Conservation (phyloP, 2,797 vertebrate genomes). For the Mastacembelus armatus region DNA sequence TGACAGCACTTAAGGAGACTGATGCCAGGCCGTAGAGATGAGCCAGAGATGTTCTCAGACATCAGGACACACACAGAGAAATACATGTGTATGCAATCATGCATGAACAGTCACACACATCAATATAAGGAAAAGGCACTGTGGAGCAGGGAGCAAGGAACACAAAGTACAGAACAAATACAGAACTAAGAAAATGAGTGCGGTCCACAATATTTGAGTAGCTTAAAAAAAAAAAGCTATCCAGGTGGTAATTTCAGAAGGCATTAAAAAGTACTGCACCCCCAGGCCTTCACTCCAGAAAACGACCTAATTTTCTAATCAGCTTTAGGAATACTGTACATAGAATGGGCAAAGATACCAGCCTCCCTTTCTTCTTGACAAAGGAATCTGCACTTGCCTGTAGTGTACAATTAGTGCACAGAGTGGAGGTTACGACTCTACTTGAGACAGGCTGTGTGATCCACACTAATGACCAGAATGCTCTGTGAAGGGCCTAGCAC, state of each 20-base stretch:
- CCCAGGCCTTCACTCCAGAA: conserved; percentile 19
- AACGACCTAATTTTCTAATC: conserved; percentile 61
- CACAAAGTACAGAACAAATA: conserved; percentile 30
- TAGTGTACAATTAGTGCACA: conserved; percentile 69
- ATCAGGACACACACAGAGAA: conserved; percentile 8
- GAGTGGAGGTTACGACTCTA: conserved; percentile 50
- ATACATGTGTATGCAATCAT: conserved; percentile 12
- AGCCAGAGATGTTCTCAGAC: conserved; percentile 61
- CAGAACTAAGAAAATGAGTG: conserved; percentile 24
- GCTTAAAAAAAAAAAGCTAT: neutral
- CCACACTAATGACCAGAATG: conserved; percentile 64
- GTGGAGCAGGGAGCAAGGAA: conserved; percentile 27
- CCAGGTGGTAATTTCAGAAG: conserved; percentile 19
- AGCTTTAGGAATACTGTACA: conserved; percentile 60
- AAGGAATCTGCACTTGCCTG: conserved; percentile 58
- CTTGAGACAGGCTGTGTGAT: conserved; percentile 49
- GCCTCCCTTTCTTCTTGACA: conserved; percentile 54
- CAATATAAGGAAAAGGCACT: conserved; percentile 32
- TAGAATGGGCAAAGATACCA: conserved; percentile 42
- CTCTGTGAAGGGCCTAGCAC: conserved; percentile 42
- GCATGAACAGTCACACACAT: conserved; percentile 30
- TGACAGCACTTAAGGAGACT: conserved; percentile 80
- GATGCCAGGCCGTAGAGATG: conserved; percentile 60
- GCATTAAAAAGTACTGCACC: conserved; percentile 17
- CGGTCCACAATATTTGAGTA: neutral